A percentile compares a stretch with the other conserved stretches of the same genome.
Evolutionary conservation across 2,113 vertebrate species (phyloP).

Genomic region (Chamaetylas fuelleborni): DNA sequence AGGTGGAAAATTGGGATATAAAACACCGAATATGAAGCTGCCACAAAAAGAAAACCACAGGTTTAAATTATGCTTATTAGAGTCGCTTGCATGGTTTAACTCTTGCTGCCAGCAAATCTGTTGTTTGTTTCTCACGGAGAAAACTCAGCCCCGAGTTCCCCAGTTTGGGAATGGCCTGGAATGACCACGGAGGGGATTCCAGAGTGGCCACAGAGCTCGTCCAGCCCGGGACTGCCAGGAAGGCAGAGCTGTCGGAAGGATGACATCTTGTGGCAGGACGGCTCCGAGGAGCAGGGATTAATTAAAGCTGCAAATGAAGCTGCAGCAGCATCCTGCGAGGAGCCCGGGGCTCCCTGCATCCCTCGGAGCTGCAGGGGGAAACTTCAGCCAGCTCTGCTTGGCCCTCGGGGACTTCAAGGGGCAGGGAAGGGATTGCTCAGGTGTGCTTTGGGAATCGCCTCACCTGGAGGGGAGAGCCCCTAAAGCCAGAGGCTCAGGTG

Average conservation of each 20-base stretch:
- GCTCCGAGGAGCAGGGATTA: not conserved
- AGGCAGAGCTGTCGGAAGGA: not conserved
- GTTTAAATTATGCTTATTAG: slow-evolving; percentile 71
- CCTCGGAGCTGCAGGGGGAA: not conserved
- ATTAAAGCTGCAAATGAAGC: not conserved
- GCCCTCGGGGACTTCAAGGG: fast-evolving
- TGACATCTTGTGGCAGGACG: not conserved
- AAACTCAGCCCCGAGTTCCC: fast-evolving
- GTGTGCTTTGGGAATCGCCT: not conserved
- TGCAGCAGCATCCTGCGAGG: fast-evolving
- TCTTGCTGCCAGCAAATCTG: not conserved
- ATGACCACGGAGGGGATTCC: not conserved
- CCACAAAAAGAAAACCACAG: slow-evolving; percentile 57
- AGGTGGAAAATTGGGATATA: slow-evolving; percentile 71
- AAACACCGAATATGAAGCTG: slow-evolving; percentile 62
- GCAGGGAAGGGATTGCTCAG: fast-evolving
- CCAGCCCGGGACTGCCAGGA: not conserved
- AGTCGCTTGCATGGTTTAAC: slow-evolving; percentile 38
- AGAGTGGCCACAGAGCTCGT: not conserved
- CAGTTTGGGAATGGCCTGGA: not conserved
- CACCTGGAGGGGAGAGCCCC: not conserved
- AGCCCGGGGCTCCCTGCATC: not conserved
- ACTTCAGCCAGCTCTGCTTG: fast-evolving
- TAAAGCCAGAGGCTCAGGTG: not conserved
- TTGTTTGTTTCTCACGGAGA: not conserved